Conservation (phyloP, 1,140 invertebrate species). For the Delia radicum region DNA sequence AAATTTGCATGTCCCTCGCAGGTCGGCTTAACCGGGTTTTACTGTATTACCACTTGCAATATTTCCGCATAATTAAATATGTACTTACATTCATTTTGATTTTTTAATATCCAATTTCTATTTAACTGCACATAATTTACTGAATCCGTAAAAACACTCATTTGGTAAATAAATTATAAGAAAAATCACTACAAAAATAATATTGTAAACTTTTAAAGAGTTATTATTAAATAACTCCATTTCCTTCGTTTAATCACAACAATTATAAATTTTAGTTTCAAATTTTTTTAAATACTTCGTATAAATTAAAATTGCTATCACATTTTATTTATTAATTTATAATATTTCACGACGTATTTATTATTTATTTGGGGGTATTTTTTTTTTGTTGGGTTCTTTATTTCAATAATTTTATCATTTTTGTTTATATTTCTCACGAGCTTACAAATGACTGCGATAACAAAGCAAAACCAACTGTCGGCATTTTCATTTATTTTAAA, state of each 20-base stretch:
- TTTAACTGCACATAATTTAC: slow-evolving; percentile 41
- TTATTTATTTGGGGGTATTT: not conserved
- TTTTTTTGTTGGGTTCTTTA: not conserved
- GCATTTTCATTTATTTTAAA: not conserved
- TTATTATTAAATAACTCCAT: not conserved
- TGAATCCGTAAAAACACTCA: slow-evolving; percentile 31
- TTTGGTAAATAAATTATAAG: not conserved
- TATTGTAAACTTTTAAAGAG: not conserved
- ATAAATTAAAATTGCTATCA: not conserved
- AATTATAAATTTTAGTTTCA: not conserved
- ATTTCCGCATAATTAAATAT: not conserved
- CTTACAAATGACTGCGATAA: not conserved
- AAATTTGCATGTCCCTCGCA: too few relatives aligned
- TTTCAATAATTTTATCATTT: not conserved
- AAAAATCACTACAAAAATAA: not conserved
- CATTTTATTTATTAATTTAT: not conserved
- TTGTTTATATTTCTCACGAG: not conserved
- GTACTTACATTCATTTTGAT: slow-evolving; percentile 47
- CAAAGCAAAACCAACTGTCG: not conserved
- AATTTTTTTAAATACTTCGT: not conserved
- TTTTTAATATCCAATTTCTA: slow-evolving; percentile 40
- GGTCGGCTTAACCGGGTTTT: too few relatives aligned
- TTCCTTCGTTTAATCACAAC: not conserved
- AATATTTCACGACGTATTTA: not conserved
- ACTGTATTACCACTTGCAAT: too few relatives aligned